phyloP scores from a whole-genome alignment of 2,888 invertebrate genomes.

The Melitaea athalia region DNA sequence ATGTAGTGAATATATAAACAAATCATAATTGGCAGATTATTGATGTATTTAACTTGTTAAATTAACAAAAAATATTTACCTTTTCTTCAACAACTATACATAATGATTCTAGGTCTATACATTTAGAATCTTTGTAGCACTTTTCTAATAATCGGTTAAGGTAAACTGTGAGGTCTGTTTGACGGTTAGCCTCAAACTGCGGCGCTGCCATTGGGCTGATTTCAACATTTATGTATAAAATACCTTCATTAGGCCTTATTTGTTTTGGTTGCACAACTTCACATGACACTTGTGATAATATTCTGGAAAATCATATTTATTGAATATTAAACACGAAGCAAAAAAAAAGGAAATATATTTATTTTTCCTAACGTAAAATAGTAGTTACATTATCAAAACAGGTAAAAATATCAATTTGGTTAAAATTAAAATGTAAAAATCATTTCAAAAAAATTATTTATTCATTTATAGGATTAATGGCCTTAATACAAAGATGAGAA shows the following conservation, averaged over 20 bases:
- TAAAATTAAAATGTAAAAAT: too few species aligned
- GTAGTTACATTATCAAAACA: neutral
- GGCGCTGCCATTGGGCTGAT: conserved; percentile 93
- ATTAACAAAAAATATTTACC: conserved; percentile 67
- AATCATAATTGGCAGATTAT: too few species aligned
- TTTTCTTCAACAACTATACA: conserved; percentile 96
- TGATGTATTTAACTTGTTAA: too few species aligned
- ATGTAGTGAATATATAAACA: too few species aligned
- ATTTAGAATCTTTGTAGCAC: conserved; percentile 94
- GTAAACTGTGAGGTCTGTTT: conserved; percentile 87
- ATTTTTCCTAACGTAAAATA: neutral
- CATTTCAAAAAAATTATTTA: too few species aligned
- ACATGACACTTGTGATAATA: conserved; percentile 93
- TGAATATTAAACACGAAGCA: neutral
- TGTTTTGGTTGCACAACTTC: conserved; percentile 93
- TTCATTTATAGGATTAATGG: too few species aligned
- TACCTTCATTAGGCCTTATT: conserved; percentile 94
- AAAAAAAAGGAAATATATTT: too few species aligned
- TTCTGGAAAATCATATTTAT: conserved; percentile 76
- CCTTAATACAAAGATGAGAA: too few species aligned
- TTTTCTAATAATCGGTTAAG: conserved; percentile 92
- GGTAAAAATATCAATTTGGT: too few species aligned
- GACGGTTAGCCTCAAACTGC: conserved; percentile 90
- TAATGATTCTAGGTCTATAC: conserved; percentile 96
- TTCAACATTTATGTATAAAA: conserved; percentile 92